Percentiles rank a stretch among this genome's conserved stretches.
Evolutionary conservation across 2,113 vertebrate genomes (phyloP).

Genomic region (Corythaixoides concolor): DNA sequence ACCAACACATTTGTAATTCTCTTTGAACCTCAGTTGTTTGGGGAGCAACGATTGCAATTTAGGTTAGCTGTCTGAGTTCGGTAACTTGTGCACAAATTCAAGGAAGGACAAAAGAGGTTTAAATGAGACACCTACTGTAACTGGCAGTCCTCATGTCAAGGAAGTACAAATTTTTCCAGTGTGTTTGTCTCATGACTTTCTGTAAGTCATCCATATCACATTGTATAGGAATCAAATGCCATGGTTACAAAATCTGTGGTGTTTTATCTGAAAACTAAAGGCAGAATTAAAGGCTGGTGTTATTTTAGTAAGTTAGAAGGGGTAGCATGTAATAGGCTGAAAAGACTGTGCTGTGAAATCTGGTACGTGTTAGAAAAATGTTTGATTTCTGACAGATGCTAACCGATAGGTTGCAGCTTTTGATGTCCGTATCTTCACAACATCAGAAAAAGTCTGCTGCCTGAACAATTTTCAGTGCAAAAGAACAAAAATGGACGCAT

Average conservation of each 20-base stretch:
- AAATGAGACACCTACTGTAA: not conserved
- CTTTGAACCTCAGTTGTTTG: not conserved
- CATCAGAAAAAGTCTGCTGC: not conserved
- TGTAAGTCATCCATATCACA: not conserved
- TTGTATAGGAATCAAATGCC: not conserved
- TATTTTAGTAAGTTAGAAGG: not conserved
- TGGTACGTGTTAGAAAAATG: not conserved
- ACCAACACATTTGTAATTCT: not conserved
- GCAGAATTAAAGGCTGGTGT: not conserved
- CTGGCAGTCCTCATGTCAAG: not conserved
- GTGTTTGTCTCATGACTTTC: not conserved
- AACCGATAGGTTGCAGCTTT: not conserved
- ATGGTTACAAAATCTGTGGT: not conserved
- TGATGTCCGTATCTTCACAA: not conserved
- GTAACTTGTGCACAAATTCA: not conserved
- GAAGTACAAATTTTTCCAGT: not conserved
- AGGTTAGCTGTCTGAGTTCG: not conserved
- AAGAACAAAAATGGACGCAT: not conserved
- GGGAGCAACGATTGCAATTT: not conserved
- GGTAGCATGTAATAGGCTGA: not conserved
- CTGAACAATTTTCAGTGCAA: not conserved
- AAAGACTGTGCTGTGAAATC: not conserved
- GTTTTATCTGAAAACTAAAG: not conserved
- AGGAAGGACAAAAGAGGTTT: not conserved
- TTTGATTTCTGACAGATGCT: not conserved